Base-by-base conservation (phyloP, 2,797 vertebrate species). In the Danio jaintianensis region DNA sequence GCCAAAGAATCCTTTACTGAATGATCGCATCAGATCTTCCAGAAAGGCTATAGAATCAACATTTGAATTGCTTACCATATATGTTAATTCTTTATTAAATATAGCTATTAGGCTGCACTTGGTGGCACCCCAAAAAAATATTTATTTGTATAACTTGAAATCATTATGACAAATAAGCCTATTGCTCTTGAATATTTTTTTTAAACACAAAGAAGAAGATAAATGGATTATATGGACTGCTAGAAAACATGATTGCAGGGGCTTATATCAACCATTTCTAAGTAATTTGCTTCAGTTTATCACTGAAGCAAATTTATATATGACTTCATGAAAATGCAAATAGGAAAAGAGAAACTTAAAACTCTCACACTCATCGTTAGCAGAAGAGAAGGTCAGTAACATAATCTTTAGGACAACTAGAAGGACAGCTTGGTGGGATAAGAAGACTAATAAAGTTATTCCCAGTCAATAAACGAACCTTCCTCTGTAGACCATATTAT, bases 401-500 rank as follows among this genome's bases (percentile, higher is more conserved):
- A 38, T 40, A 48, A 70, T 59, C 59, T 56, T 63, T 70, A 50
- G 45, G 63, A 52, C 20, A 56, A 62, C 80, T 48, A 78, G 9
- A 62, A 77, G 67, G 52, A 75, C 67, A 67, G 55, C 47, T 66
- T 53, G 48, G 22, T 64, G 40, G 72, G 36, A 74, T 58, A 72
- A 64, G 56, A 42, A 43, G 56, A 68, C 50, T 50, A 29, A 42
- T 71, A 67, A 69, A 53, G 10, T 75, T 53, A 80, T 79, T 78
- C 66, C 81, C 67, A 70, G 50, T 86, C 78, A 83, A 85, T 87
- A 87, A 87, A 71, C 43, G 18, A 47, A 75, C 78, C 75, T 77
- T 75, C 58, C 74, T 75, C 71, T 75, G 67, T 80, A 83, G 80
- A 81, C 71, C 73, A 84, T 84, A 77, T 81, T 82, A 81, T 86